A percentile compares a stretch with the other conserved stretches of the same genome.
phyloP scores from a whole-genome alignment of 2,113 vertebrate genomes.

The Rhea pennata region DNA sequence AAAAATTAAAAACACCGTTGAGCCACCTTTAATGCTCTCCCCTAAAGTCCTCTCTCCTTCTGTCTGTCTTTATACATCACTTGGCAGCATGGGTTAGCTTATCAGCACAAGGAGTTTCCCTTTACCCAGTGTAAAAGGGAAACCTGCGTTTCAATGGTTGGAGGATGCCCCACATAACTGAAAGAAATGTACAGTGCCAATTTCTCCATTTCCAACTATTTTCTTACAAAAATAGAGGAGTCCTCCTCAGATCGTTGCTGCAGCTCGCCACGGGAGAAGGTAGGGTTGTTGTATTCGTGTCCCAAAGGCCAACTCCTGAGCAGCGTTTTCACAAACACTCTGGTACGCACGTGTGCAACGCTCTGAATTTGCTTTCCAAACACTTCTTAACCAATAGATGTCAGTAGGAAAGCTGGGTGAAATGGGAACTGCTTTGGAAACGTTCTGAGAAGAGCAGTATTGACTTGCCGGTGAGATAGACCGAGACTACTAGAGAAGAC shows the following conservation, averaged over 20 bases:
- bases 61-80: neutral
- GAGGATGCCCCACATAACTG: neutral
- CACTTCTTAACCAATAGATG: neutral
- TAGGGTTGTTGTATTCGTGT: neutral
- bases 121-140: neutral
- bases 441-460: neutral
- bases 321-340: neutral
- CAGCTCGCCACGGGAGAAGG: neutral
- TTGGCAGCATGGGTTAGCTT: neutral
- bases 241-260: neutral
- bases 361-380: neutral
- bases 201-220: neutral
- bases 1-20: neutral
- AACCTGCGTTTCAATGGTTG: neutral
- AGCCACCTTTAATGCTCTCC: neutral
- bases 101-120: neutral
- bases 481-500: neutral
- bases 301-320: neutral
- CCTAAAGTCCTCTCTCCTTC: neutral
- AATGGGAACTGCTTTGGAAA: neutral
- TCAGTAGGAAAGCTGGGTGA: neutral
- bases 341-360: neutral
- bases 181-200: neutral
- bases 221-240: rapidly evolving
- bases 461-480: neutral